Percentiles rank a stretch among this genome's conserved stretches.
Evolutionary conservation across 2,113 vertebrate genomes (phyloP).

Genomic region (Siphamia tubifer): DNA sequence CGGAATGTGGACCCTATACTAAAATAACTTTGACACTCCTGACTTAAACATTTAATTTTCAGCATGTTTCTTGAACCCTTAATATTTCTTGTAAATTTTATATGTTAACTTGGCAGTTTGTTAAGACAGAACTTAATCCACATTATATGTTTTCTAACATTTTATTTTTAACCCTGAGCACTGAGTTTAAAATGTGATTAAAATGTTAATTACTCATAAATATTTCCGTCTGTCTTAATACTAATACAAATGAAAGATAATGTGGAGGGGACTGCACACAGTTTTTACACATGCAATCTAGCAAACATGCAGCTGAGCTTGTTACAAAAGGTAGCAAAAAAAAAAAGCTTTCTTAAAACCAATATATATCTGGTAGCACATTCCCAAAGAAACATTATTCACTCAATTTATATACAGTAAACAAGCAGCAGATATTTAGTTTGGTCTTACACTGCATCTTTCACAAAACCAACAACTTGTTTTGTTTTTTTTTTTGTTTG

Average conservation of each 20-base stretch:
- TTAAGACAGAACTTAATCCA: not conserved
- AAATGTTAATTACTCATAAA: not conserved
- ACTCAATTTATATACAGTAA: too few species aligned
- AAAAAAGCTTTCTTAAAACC: not conserved
- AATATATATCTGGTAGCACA: too few species aligned
- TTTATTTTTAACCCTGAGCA: constrained; percentile 30
- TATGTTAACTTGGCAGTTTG: not conserved
- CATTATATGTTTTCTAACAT: not conserved
- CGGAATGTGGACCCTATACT: too few species aligned
- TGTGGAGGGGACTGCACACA: not conserved
- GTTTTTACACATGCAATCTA: constrained; percentile 27
- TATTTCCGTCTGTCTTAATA: not conserved
- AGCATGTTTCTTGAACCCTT: too few species aligned
- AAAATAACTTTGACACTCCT: too few species aligned
- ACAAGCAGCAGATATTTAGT: not conserved
- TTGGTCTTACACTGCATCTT: not conserved
- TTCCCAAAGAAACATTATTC: too few species aligned
- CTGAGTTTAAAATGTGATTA: constrained; percentile 6
- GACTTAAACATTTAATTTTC: too few species aligned
- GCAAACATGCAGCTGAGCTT: constrained; percentile 33
- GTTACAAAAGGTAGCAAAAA: not conserved
- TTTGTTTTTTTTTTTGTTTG: not conserved
- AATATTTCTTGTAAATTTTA: constrained; percentile 13
- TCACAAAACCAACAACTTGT: too few species aligned
- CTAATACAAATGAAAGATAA: constrained; percentile 12